Evolutionary conservation across 2,113 vertebrate species (phyloP), one percentile per base, ranked within the genome.

Genomic region (Saccopteryx leptura): DNA sequence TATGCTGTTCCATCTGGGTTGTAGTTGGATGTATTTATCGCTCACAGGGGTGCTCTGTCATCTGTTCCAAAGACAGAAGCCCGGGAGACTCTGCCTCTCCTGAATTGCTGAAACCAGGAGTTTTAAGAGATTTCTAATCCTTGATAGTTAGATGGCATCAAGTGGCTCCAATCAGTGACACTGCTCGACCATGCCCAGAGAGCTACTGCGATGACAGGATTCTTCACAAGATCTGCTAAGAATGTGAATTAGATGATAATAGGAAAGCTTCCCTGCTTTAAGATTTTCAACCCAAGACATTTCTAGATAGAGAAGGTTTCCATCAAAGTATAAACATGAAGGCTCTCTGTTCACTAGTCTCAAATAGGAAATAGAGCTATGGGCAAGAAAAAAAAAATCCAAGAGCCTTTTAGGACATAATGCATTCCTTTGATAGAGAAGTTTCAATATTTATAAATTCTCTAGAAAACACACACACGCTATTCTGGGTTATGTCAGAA

Each of bases 231-330:
- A 91, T 75, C 24, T 31, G n/a, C 63, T 76, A 80, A 56, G 78
- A 89, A 68, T 95, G 79, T 28, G 50, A 88, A 95, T 90, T 92
- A 91, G 76, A 79, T 89, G 91, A n/a, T 78, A 82, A 95, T 58
- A 94, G 23, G 75, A 33, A 93, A 81, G 23, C 9, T 78, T 83
- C 61, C 92, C 61, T 91, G 83, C 52, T 68, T 94, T 31, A 15
- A 24, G 60, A 88, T 60, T 56, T 83, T 80, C 18, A 93, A 96
- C 69, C 61, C 54, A 11, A 61, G 80, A 33, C 23, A 79, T 88
- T 76, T 92, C 28, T 85, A 85, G 50, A 81, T n/a, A 68, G 11
- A 26, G 50, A 89, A 31, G 17, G 85, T 93, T 92, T 93, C 10
- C 10, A 71, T 78, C 56, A 93, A 72, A 95, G 31, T 87, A 48